A percentile compares a stretch with the other conserved stretches of the same genome.
These are phyloP conservation scores for Brachymystax lenok DNA, from an alignment of 2,797 vertebrate species.

Conservation along the genomic window DNA sequence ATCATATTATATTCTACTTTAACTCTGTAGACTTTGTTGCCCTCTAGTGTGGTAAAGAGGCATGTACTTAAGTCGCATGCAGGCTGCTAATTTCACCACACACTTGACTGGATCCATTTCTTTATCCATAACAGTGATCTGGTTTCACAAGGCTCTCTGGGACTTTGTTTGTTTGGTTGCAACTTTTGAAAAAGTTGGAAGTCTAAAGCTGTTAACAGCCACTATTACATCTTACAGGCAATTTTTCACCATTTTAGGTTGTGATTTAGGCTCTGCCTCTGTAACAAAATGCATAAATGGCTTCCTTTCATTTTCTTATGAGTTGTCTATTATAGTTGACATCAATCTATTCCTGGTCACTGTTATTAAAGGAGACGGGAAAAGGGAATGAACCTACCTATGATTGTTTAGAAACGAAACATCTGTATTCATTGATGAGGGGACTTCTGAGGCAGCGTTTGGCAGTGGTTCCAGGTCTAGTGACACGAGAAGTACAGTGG, in stretches of 20 bases:
- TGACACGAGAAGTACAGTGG: neutral
- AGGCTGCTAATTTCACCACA: neutral
- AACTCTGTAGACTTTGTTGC: slow-evolving; percentile 34
- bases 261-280: neutral
- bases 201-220: neutral
- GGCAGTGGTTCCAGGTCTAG: slow-evolving; percentile 4
- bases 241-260: neutral
- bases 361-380: neutral
- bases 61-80: too few species aligned
- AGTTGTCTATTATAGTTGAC: neutral
- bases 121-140: neutral
- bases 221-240: neutral
- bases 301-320: neutral
- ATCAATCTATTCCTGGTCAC: neutral
- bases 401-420: neutral
- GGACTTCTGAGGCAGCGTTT: neutral
- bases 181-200: neutral
- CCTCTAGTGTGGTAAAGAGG: slow-evolving; percentile 50
- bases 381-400: neutral
- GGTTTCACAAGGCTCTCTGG: slow-evolving; percentile 9
- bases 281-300: neutral
- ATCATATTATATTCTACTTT: too few species aligned
- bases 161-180: neutral
- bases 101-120: neutral
- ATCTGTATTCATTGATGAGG: neutral